phyloP scores from a whole-genome alignment of 2,888 invertebrate species.

The Platynereis dumerilii region DNA sequence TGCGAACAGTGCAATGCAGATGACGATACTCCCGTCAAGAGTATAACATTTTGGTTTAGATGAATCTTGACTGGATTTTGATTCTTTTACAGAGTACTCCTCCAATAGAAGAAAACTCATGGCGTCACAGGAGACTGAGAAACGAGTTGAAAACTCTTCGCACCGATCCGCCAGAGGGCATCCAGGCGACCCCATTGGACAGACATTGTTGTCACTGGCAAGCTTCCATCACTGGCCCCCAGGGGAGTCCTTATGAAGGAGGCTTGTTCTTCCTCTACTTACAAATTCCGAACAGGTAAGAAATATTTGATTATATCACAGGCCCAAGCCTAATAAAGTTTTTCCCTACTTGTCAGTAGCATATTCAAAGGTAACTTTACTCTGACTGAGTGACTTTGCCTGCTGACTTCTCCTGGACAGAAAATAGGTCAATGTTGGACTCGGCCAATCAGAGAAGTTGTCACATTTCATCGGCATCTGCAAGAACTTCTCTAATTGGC shows the following conservation, averaged over 20 bases:
- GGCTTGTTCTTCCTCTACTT: conserved; percentile 90
- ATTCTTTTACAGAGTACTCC: conserved; percentile 42
- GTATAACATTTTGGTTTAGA: background rate
- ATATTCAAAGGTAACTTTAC: too few relatives aligned
- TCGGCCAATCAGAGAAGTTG: too few relatives aligned
- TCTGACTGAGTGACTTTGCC: too few relatives aligned
- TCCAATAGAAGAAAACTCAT: conserved; percentile 75
- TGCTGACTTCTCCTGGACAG: too few relatives aligned
- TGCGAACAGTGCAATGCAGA: too few relatives aligned
- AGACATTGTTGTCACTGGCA: conserved; percentile 89
- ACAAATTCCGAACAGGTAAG: conserved; percentile 75
- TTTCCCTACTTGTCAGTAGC: too few relatives aligned
- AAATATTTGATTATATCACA: too few relatives aligned
- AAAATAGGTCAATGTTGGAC: too few relatives aligned
- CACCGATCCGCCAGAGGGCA: conserved; percentile 82
- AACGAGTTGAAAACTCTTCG: conserved; percentile 73
- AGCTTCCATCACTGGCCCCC: conserved; percentile 89
- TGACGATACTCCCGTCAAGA: too few relatives aligned
- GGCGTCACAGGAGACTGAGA: conserved; percentile 80
- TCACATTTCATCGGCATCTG: too few relatives aligned
- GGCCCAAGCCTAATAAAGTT: too few relatives aligned
- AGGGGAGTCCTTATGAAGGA: conserved; percentile 92
- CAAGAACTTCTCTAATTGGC: too few relatives aligned
- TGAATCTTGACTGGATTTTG: conserved; percentile 8
- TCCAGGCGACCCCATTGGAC: conserved; percentile 82